Conservation (phyloP, 1,140 invertebrate genomes). For the Asbolus verrucosus region DNA sequence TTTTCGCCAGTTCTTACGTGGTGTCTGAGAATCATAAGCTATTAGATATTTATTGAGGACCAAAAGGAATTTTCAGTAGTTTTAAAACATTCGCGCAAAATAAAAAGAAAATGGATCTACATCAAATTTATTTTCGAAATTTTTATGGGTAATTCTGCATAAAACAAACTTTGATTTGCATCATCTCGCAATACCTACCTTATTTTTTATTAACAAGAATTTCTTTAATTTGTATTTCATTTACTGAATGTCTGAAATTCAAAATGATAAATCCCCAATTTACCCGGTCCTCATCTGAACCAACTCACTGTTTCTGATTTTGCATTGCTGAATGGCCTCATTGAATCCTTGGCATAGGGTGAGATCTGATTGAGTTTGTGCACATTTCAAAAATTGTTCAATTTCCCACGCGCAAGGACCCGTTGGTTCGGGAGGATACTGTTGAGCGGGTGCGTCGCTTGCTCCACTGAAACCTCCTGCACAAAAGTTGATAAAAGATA, state of each 20-base stretch:
- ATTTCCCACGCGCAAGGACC: conserved; percentile 90
- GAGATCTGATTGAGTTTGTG: conserved; percentile 85
- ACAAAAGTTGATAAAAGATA: too few relatives aligned
- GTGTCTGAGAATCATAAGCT: too few relatives aligned
- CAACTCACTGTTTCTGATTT: conserved; percentile 67
- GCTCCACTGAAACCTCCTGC: conserved; percentile 81
- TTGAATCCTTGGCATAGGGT: conserved; percentile 93
- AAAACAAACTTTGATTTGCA: too few relatives aligned
- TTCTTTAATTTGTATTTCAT: background rate
- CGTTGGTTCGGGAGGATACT: conserved; percentile 69
- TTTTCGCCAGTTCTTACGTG: too few relatives aligned
- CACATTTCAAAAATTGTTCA: conserved; percentile 90
- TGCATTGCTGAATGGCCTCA: conserved; percentile 92
- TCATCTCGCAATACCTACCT: too few relatives aligned
- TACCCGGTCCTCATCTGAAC: background rate
- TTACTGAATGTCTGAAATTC: conserved; percentile 22
- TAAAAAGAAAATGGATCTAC: too few relatives aligned
- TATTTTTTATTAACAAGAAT: conserved; percentile 28
- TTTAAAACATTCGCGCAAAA: too few relatives aligned
- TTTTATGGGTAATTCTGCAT: too few relatives aligned
- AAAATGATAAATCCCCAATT: background rate
- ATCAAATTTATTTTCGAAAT: too few relatives aligned
- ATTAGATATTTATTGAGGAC: too few relatives aligned
- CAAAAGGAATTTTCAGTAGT: too few relatives aligned
- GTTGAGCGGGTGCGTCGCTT: too few relatives aligned